Base-by-base conservation (phyloP, 1,140 invertebrate genomes). In the Pseudoatta argentina region DNA sequence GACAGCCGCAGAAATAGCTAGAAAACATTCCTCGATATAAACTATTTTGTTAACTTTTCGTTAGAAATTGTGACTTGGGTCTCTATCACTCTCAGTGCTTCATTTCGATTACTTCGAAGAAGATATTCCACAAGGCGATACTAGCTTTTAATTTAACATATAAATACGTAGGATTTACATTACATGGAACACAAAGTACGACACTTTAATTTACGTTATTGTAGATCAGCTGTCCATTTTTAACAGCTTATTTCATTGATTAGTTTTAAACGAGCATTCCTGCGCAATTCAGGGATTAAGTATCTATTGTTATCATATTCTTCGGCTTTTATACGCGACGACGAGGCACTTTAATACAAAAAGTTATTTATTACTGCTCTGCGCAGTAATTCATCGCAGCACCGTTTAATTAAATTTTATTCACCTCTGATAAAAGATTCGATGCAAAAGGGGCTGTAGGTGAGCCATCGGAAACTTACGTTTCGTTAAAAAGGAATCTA, bases 41-140 rank as follows among this genome's bases (percentile, higher is more conserved):
- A 39, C 30, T 61, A 24, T 44, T 59, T 48, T 27, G 30, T 82
- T 59, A 44, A 44, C 4, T 57, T 57, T 71, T 44, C 10, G 12
- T 44, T 63, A 34, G 8, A 63, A 51, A 48, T n/a, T 75, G 53
- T 83, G 79, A 83, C 79, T 75, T 75, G 39, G 24, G 69, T 75
- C 67, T 83, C 69, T 83, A 75, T 75, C 39, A 83, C 6, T 83
- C 53, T 82, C 79, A 82, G 39, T 59, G 69, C 79, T 83, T 83
- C 55, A 61, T 81, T 57, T 61, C 34, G 69, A 83, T 75, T 91
- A 91, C 88, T 92, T 91, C 76, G 87, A 89, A 87, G 87, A 79
- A 77, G 75, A 88, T 91, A 92, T 91, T 92, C 91, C 87, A 83
- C 81, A 92, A 89, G 91, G 90, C 91, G 85, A 91, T 92, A 91